Evolutionary conservation across 2,113 vertebrate genomes (phyloP), one percentile per base, ranked within the genome.

Genomic region (Tautogolabrus adspersus): DNA sequence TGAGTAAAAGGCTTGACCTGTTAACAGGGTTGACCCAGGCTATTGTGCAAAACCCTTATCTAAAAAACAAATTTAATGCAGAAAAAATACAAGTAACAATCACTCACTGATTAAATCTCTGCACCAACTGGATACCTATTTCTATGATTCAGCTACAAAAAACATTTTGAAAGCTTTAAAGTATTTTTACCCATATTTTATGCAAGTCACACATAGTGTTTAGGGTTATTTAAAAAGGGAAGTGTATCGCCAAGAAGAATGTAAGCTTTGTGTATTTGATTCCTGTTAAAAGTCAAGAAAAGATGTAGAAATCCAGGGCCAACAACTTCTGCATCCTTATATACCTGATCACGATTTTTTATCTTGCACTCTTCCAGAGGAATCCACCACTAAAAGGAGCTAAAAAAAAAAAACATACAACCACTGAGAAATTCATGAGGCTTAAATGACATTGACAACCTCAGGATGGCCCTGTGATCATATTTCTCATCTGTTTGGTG

Each of bases 71-170:
- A n/a, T n/a, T n/a, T 51, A 66, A 55, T 18, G 34, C 44, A 61
- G 47, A 13, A 16, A 82, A 81, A 66, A 86, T 62, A 21, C 72
- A 79, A 65, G 19, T 69, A 57, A 64, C 61, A 23, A 75, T 51
- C 55, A 62, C 30, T 34, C 34, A 83, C 54, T 76, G 62, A 70
- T 70, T 23, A 66, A 16, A 79, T 54, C 37, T 75, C 61, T 59
- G 83, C 74, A 68, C 62, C 52, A n/a, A 87, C 79, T 67, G n/a
- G 70, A 64, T 49, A 85, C 75, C 64, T 79, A 84, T 19, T 46
- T 81, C 68, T 75, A 87, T 61, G n/a, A 22, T 61, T 79, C 58
- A 88, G 82, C 77, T 89, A 82, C 76, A 82, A 81, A 89, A 79
- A 72, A 74, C 47, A 73, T 58, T 55, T 78, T 54, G 42, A 52